Base-by-base conservation (phyloP, 2,888 invertebrate species). In the Cephus rjabovi region DNA sequence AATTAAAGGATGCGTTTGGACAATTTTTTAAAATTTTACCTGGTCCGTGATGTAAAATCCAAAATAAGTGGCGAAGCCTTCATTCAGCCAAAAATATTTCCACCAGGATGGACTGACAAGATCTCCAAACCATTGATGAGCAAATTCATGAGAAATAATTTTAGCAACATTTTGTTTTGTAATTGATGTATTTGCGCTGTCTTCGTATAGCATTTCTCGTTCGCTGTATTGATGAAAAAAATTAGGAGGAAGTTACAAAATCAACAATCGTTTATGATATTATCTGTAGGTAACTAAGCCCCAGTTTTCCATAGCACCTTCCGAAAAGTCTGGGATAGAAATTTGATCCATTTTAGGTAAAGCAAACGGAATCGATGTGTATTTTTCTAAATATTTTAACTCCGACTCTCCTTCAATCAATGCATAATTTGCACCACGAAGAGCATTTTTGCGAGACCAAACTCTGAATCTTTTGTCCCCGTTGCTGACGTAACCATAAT, bases 221-320 rank as follows among this genome's bases (percentile, higher is more conserved):
- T 34, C 34, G 9, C 34, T 34, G 34, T 34, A 34, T 34, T 9
- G 0, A 9, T 9, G 34, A 34, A 9, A 34, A 9, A 34, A 9
- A 30, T 34, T 34, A 34, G 9, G 9, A 9, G 34, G 0, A 34
- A 34, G 9, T 34, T 34, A 34, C 0, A 9, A 9, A 75, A 73
- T 71, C 4, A 78, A 87, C 80, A 91, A 90, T 74, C 91, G 88
- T 56, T 87, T 76, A 30, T 6, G 1, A 34, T 34, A 9, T 34
- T 34, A 23, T n/a, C 40, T 15, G 4, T 89, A 92, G 4, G 90
- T 91, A 3, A 95, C 93, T 40, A 95, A 88, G 15, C 99, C 99
- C 99, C 99, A 99, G 92, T 99, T 99, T 92, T 99, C 98, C 98
- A 99, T 99, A 77, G 99, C 98, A 84, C 98, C 98, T 81, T 97